Conservation (phyloP, 1,140 invertebrate species). For the Holotrichia oblita region DNA sequence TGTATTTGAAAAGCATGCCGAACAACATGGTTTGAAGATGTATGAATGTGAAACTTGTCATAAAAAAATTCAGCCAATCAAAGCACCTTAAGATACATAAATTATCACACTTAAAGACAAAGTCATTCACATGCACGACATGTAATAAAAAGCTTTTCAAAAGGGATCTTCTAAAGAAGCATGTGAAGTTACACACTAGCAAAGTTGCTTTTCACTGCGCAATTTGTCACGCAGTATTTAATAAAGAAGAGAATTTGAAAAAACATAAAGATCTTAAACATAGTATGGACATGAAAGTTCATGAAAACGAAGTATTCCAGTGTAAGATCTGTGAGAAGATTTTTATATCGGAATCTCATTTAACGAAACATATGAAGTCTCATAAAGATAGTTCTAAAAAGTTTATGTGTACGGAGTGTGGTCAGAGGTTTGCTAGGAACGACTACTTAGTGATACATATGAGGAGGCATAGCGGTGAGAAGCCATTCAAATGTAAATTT, state of each 20-base stretch:
- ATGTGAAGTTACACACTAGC: slow-evolving; percentile 59
- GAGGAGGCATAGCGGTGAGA: slow-evolving; percentile 66
- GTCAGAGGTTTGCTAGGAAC: slow-evolving; percentile 66
- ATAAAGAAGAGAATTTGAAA: slow-evolving; percentile 61
- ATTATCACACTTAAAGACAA: slow-evolving; percentile 53
- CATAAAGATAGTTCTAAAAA: slow-evolving; percentile 63
- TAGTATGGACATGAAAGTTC: slow-evolving; percentile 60
- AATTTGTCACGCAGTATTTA: slow-evolving; percentile 63
- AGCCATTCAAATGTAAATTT: slow-evolving; percentile 67
- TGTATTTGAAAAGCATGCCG: slow-evolving; percentile 54
- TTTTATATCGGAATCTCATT: slow-evolving; percentile 65
- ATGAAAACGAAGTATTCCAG: slow-evolving; percentile 63
- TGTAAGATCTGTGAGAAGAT: slow-evolving; percentile 66
- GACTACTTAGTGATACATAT: slow-evolving; percentile 69
- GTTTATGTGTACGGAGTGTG: slow-evolving; percentile 67
- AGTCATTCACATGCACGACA: slow-evolving; percentile 64
- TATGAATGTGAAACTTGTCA: slow-evolving; percentile 54
- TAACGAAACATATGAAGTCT: slow-evolving; percentile 66
- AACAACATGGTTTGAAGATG: slow-evolving; percentile 52
- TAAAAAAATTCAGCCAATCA: slow-evolving; percentile 53
- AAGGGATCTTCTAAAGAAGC: slow-evolving; percentile 63
- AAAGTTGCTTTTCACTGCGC: slow-evolving; percentile 63
- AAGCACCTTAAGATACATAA: slow-evolving; percentile 57
- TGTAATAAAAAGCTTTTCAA: slow-evolving; percentile 64
- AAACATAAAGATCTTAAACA: slow-evolving; percentile 64